Conservation (phyloP, 2,113 vertebrate species). For the Hyla sarda region DNA sequence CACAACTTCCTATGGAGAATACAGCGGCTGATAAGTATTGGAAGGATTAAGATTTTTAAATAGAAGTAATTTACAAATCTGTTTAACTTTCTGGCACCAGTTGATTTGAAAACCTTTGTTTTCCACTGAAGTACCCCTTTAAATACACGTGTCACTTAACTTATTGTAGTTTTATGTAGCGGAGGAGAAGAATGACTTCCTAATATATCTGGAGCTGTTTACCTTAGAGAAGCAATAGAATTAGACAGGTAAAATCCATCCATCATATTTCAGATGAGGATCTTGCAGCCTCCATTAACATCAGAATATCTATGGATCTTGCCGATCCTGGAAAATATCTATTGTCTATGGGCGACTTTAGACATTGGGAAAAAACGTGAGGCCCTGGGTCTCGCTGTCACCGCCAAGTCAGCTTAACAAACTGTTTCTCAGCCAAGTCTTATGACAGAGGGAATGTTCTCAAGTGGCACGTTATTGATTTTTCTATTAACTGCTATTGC, state of each 20-base stretch:
- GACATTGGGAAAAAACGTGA: background rate
- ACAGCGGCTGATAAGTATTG: no score
- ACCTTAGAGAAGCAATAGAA: background rate
- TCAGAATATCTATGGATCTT: background rate
- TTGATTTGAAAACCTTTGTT: no score
- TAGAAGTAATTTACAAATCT: no score
- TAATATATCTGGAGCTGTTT: no score
- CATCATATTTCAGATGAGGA: background rate
- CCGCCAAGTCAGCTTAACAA: conserved; percentile 38
- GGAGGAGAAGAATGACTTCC: no score
- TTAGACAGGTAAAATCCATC: background rate
- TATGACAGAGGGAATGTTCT: conserved; percentile 46
- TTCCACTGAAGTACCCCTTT: no score
- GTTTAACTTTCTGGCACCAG: no score
- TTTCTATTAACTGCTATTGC: conserved; percentile 50
- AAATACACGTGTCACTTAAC: no score
- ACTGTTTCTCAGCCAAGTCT: conserved; percentile 51
- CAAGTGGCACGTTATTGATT: conserved; percentile 53
- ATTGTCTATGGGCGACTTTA: background rate
- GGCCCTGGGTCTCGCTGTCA: conserved; percentile 13
- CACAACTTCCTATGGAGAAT: no score
- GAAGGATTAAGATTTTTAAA: no score
- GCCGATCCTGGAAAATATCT: background rate
- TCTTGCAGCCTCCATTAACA: background rate
- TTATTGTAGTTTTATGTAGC: no score